Evolutionary conservation across 2,888 invertebrate genomes (phyloP).

Genomic region (Drosophila austrosaltans): DNA sequence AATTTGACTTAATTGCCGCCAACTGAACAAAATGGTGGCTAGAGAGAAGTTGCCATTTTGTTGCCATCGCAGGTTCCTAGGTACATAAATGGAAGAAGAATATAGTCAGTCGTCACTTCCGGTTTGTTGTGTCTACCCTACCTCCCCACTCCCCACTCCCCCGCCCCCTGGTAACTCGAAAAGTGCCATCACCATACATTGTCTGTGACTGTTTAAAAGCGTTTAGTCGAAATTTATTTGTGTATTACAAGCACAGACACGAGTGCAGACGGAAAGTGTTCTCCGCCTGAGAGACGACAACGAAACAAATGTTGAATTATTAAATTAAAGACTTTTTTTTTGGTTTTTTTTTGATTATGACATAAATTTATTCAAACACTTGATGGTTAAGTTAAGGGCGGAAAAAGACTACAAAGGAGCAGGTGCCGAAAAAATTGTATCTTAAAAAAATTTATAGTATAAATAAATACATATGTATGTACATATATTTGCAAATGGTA

Average conservation of each 20-base stretch:
- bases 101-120: conserved; percentile 34
- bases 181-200: conserved; percentile 42
- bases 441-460: background rate
- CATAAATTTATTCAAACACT: conserved; percentile 39
- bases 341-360: conserved; percentile 25
- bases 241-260: conserved; percentile 44
- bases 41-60: conserved; percentile 39
- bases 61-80: background rate
- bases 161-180: background rate
- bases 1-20: conserved; percentile 75
- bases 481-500: no score
- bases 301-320: conserved; percentile 54
- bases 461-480: no score
- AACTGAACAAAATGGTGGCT: conserved; percentile 25
- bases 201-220: conserved; percentile 61
- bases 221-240: conserved; percentile 71
- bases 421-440: background rate
- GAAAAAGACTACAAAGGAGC: background rate
- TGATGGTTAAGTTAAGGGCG: conserved; percentile 7
- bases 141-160: background rate
- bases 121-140: conserved; percentile 13
- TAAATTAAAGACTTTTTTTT: conserved; percentile 52
- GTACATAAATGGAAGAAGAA: background rate
- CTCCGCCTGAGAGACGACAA: background rate
- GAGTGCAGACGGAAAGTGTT: background rate